Evolutionary conservation across 2,113 vertebrate species (phyloP).

Genomic region (Uria aalge): DNA sequence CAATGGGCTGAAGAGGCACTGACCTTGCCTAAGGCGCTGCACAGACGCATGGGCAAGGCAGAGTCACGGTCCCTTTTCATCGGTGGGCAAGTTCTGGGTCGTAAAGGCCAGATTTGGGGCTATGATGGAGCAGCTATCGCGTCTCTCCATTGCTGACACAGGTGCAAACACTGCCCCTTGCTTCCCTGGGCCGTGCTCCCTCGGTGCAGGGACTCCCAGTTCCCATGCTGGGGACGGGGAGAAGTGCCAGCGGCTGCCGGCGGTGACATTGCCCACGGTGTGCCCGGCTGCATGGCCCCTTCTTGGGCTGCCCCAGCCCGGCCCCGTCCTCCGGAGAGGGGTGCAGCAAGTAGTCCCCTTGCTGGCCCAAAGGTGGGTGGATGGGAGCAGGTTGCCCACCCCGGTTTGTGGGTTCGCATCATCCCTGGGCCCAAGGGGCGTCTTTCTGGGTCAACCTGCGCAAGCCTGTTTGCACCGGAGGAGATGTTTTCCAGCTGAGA

Average conservation of each 20-base stretch:
- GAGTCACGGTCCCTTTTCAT: background rate
- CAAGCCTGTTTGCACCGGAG: rapidly evolving
- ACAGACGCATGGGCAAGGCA: background rate
- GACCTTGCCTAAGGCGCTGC: background rate
- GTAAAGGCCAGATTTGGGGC: background rate
- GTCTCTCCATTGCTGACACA: background rate
- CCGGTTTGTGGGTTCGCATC: background rate
- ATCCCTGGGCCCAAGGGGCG: background rate
- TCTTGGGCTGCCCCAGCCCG: background rate
- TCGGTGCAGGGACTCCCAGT: background rate
- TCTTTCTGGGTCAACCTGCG: background rate
- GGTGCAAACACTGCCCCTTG: rapidly evolving
- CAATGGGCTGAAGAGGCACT: background rate
- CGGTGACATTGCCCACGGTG: rapidly evolving
- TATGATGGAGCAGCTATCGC: rapidly evolving
- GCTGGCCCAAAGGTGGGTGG: background rate
- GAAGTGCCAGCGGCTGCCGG: background rate
- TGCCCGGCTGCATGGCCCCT: background rate
- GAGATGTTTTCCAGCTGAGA: constrained; percentile 2
- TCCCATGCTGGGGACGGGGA: rapidly evolving
- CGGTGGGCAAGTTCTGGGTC: background rate
- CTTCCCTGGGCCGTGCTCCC: background rate
- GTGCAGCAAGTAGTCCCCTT: background rate
- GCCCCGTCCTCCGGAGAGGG: background rate
- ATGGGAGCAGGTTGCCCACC: background rate